phyloP scores from a whole-genome alignment of 2,797 vertebrate species.

The Hapalemur alaotrensis region DNA sequence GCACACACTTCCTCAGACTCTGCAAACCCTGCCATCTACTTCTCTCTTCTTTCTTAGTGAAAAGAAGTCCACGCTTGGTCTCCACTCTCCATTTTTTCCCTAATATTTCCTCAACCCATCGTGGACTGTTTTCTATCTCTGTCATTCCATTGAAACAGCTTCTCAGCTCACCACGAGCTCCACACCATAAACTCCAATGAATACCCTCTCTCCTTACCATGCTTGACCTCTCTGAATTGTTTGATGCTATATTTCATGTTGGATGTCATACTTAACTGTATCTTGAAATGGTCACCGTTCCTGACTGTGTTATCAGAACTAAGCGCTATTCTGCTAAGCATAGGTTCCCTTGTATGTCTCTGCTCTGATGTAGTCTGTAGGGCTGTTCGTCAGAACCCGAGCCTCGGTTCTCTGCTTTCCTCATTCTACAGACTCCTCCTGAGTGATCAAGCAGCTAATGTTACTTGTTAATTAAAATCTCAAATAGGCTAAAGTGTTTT shows the following conservation, averaged over 20 bases:
- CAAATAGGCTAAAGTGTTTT: background rate
- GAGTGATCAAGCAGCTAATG: background rate
- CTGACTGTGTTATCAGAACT: background rate
- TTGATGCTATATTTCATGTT: background rate
- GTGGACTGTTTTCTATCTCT: background rate
- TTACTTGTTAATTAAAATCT: background rate
- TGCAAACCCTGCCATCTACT: background rate
- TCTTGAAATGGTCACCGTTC: background rate
- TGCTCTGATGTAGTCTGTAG: background rate
- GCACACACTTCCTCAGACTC: background rate
- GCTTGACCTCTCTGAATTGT: background rate
- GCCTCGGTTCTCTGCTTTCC: background rate
- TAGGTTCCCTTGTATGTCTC: background rate
- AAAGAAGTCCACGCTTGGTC: background rate
- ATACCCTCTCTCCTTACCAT: background rate
- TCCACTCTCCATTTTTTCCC: background rate
- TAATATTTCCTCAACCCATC: background rate
- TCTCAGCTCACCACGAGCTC: background rate
- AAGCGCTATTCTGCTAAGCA: background rate
- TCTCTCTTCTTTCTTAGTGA: constrained; percentile 13
- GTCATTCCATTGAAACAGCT: background rate
- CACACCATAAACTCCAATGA: background rate
- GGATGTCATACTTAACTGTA: background rate
- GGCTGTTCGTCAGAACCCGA: background rate
- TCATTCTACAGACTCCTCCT: background rate